These are phyloP conservation scores for Taeniopygia guttata DNA, from an alignment of 2,797 vertebrate genomes.

Conservation along the genomic window DNA sequence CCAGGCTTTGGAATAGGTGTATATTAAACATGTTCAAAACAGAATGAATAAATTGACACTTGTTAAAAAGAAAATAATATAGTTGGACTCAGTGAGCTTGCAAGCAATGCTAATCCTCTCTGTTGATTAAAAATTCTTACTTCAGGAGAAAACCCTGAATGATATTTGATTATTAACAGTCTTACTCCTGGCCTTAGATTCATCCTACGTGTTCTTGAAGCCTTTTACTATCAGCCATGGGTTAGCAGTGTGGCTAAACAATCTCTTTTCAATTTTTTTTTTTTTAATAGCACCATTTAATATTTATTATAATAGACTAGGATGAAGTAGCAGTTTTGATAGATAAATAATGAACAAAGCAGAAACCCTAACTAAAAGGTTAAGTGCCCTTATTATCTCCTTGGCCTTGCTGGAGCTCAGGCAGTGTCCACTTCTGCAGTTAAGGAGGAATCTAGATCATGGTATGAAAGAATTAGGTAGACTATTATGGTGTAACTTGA, in stretches of 20 bases:
- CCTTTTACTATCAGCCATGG: neutral
- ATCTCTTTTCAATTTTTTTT: neutral
- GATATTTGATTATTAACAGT: neutral
- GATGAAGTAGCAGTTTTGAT: neutral
- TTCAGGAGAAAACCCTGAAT: neutral
- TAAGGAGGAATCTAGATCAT: neutral
- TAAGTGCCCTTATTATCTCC: neutral
- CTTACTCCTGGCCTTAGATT: neutral
- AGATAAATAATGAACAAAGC: neutral
- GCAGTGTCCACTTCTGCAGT: neutral
- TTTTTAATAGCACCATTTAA: neutral
- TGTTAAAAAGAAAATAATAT: neutral
- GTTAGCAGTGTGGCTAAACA: neutral
- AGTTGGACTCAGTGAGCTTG: neutral
- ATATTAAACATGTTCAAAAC: neutral
- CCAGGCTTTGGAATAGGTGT: neutral
- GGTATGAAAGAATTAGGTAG: neutral
- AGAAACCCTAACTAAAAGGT: neutral
- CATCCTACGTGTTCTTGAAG: neutral
- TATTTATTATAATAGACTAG: neutral
- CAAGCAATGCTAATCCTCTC: neutral
- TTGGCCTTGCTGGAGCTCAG: neutral
- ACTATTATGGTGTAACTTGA: neutral
- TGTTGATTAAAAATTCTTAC: neutral
- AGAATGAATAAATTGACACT: neutral